phyloP scores from a whole-genome alignment of 2,888 invertebrate species.

The Nudaria mundana region DNA sequence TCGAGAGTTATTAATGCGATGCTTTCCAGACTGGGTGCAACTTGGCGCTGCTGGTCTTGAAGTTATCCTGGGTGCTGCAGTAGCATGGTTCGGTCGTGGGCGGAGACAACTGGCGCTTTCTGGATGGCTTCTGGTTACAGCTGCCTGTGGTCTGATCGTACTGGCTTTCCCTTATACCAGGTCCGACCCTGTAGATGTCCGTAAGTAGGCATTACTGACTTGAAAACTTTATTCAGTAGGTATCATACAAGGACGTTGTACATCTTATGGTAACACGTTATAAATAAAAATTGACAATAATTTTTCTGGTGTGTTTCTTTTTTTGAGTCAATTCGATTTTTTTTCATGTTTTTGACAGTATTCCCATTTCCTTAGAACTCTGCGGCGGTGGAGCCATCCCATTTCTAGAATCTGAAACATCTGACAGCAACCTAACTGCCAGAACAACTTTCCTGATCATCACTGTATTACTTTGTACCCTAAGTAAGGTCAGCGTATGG shows the following conservation, averaged over 20 bases:
- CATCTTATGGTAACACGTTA: too few species aligned
- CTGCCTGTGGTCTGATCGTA: constrained; percentile 49
- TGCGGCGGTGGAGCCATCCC: constrained; percentile 42
- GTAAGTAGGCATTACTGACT: constrained; percentile 33
- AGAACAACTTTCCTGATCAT: constrained; percentile 45
- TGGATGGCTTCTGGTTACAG: constrained; percentile 48
- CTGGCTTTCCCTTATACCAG: constrained; percentile 54
- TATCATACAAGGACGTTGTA: too few species aligned
- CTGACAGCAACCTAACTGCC: constrained; percentile 19
- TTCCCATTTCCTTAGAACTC: constrained; percentile 41
- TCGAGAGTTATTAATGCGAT: not conserved
- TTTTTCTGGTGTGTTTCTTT: too few species aligned
- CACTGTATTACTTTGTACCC: constrained; percentile 47
- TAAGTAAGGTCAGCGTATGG: constrained; percentile 64
- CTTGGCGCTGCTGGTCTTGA: constrained; percentile 49
- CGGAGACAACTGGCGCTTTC: constrained; percentile 50
- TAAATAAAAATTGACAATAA: too few species aligned
- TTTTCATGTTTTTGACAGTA: too few species aligned
- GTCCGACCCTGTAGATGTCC: constrained; percentile 42
- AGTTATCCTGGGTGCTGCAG: constrained; percentile 44
- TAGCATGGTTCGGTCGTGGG: constrained; percentile 57
- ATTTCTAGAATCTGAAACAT: too few species aligned
- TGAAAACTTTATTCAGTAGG: too few species aligned
- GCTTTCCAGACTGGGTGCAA: constrained; percentile 53
- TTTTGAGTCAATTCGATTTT: too few species aligned